Evolutionary conservation across 2,797 vertebrate species (phyloP).

Genomic region (Parauchenoglanis ngamensis): DNA sequence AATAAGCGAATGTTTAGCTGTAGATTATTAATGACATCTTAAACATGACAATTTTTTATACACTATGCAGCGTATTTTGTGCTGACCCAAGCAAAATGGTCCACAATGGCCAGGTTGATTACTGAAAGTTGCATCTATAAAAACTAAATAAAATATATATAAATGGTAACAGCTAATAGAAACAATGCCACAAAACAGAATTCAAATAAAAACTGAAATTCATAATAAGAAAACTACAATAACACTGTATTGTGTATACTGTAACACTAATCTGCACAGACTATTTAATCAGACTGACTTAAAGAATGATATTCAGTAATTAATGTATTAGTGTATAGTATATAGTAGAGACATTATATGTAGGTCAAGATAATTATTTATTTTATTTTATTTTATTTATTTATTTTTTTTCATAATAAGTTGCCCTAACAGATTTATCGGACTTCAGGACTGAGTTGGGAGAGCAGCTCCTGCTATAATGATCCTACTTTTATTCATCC

Average conservation of each 20-base stretch:
- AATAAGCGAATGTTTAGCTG: not conserved
- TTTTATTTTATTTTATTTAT: not conserved
- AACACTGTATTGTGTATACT: too few relatives aligned
- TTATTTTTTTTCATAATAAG: not conserved
- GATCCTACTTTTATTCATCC: constrained; percentile 47
- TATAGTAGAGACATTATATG: not conserved
- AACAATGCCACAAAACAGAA: not conserved
- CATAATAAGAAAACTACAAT: not conserved
- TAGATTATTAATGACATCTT: not conserved
- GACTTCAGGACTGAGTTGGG: not conserved
- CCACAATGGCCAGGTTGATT: not conserved
- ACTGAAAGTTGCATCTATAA: not conserved
- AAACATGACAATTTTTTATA: not conserved
- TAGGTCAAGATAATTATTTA: not conserved
- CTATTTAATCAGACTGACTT: too few relatives aligned
- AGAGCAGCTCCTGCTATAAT: not conserved
- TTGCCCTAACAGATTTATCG: not conserved
- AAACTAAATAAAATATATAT: not conserved
- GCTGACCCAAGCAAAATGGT: too few relatives aligned
- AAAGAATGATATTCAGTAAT: too few relatives aligned
- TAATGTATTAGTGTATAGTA: too few relatives aligned
- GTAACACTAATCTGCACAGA: too few relatives aligned
- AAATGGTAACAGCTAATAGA: too few relatives aligned
- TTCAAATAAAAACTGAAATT: not conserved
- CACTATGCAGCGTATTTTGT: not conserved